phyloP scores from a whole-genome alignment of 1,140 invertebrate species.

The Batillaria attramentaria region DNA sequence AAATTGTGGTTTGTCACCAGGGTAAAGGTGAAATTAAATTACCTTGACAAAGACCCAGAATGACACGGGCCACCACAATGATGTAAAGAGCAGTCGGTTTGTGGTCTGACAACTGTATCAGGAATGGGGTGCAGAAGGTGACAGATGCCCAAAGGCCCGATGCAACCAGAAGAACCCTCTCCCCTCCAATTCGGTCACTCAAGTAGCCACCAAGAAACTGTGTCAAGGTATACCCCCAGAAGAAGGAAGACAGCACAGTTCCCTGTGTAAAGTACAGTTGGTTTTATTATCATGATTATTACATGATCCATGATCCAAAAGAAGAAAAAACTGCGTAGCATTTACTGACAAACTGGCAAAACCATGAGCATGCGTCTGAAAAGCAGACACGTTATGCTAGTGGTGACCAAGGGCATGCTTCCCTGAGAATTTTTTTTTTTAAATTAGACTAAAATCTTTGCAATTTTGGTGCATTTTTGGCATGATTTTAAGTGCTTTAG shows the following conservation, averaged over 20 bases:
- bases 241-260: slow-evolving; percentile 82
- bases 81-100: slow-evolving; percentile 76
- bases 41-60: slow-evolving; percentile 82
- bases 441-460: too few relatives aligned
- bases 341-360: too few relatives aligned
- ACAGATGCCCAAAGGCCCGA: slow-evolving; percentile 80
- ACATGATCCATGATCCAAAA: too few relatives aligned
- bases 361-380: too few relatives aligned
- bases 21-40: too few relatives aligned
- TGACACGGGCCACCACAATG: slow-evolving; percentile 77
- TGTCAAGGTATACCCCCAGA: slow-evolving; percentile 84
- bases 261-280: slow-evolving; percentile 68
- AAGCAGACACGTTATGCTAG: too few relatives aligned
- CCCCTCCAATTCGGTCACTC: slow-evolving; percentile 81
- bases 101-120: slow-evolving; percentile 77
- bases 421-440: too few relatives aligned
- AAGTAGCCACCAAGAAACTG: slow-evolving; percentile 81
- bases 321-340: too few relatives aligned
- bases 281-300: not conserved
- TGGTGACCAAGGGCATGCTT: too few relatives aligned
- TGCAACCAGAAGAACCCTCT: slow-evolving; percentile 78
- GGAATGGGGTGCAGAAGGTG: slow-evolving; percentile 79
- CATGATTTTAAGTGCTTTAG: too few relatives aligned
- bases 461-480: too few relatives aligned
- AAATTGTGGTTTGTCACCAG: too few relatives aligned